A percentile compares a stretch with the other conserved stretches of the same genome.
Evolutionary conservation across 2,888 invertebrate genomes (phyloP).

Genomic region (Cephalotes varians): DNA sequence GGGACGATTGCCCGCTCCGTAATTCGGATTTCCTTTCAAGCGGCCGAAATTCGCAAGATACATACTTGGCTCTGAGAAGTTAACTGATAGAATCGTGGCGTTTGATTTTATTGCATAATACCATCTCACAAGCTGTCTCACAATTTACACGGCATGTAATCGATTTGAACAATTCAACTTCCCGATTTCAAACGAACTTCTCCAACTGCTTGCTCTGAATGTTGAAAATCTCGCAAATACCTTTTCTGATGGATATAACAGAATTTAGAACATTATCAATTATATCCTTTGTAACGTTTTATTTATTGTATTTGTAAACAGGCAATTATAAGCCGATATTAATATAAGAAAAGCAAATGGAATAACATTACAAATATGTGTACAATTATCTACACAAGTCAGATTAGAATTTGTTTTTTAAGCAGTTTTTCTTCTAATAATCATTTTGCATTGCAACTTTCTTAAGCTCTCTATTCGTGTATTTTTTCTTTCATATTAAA

Average conservation of each 20-base stretch:
- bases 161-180: conserved; percentile 22
- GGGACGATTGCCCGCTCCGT: conserved; percentile 19
- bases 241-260: not conserved
- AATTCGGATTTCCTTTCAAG: conserved; percentile 56
- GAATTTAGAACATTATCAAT: not conserved
- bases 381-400: not conserved
- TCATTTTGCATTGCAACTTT: not conserved
- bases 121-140: not conserved
- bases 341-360: not conserved
- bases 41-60: conserved; percentile 48
- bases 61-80: conserved; percentile 59
- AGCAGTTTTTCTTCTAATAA: not conserved
- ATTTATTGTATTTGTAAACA: not conserved
- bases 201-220: not conserved
- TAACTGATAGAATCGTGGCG: conserved; percentile 54
- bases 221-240: not conserved
- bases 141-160: not conserved
- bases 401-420: not conserved
- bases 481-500: not conserved
- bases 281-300: not conserved
- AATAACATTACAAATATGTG: not conserved
- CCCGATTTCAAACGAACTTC: conserved; percentile 2
- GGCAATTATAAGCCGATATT: not conserved
- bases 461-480: not conserved
- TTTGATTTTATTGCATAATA: not conserved